Base-by-base conservation (phyloP, 1,140 invertebrate genomes). In the Monomorium pharaonis region DNA sequence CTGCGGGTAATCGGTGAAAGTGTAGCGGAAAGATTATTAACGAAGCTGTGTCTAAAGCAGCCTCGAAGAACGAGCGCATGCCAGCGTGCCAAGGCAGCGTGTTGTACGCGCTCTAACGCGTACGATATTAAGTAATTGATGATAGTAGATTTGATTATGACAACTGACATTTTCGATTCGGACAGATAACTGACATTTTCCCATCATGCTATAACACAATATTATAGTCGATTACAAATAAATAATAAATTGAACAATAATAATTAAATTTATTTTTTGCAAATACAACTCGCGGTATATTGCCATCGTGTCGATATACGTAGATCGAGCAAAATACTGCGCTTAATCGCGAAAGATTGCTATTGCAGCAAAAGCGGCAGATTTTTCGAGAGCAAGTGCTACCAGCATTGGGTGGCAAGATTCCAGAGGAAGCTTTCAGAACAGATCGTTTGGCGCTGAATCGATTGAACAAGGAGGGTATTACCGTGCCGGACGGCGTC, bases 361-460 rank as follows among this genome's bases (percentile, higher is more conserved):
- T 72, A 30, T 91, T 92, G 7, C 86, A 95, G 95, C 94, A 95
- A 93, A 97, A 97, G 92, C 94, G 96, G 30, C 96, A 97, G 91
- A 96, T 97, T 83, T 97, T 96, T 93, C 94, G 96, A 37, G 96
- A 97, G 87, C 96, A 97, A 91, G 95, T 97, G 18, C 86, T 96
- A 33, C 96, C 96, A 21, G 95, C 96, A 80, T 92, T 95, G 14
- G 96, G 96, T 51, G 96, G 96, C 5, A 96, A 96, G 93, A 96
- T 97, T 84, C 96, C 96, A 0, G 96, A 97, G 76, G 96, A 96
- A 69, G 96, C 96, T 24, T 97, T 97, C 86, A 94, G 94, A 74
- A 94, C 95, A 0, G 96, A 97, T 92, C 95, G 96, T 24, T 92
- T 97, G 24, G 95, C 95, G 21, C 89, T 97, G 37, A 97, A 97